These are phyloP conservation scores for Drosophila affinis DNA, from an alignment of 2,888 invertebrate species.

Conservation along the genomic window DNA sequence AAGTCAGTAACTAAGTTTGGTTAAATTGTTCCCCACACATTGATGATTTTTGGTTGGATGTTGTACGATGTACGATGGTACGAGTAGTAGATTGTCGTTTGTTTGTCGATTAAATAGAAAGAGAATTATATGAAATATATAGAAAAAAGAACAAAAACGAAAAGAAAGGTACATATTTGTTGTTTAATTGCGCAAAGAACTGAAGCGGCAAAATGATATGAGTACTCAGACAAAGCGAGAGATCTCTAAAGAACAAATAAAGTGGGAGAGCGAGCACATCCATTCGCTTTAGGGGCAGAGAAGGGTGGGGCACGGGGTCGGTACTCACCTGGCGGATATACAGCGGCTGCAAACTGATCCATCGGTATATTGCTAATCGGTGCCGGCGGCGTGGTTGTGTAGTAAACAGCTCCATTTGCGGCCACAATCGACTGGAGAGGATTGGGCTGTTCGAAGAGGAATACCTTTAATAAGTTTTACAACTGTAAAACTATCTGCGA, in stretches of 20 bases:
- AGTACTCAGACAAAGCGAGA: background rate
- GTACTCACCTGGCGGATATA: constrained; percentile 84
- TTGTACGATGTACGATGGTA: constrained; percentile 2
- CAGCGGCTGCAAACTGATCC: constrained; percentile 84
- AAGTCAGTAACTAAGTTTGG: constrained; percentile 80
- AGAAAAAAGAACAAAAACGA: constrained; percentile 16
- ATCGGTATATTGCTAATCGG: constrained; percentile 84
- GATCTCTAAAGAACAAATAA: too few species aligned
- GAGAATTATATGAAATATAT: constrained; percentile 30
- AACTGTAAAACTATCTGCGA: background rate
- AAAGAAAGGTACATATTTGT: background rate
- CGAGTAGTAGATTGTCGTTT: constrained; percentile 19
- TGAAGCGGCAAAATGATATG: background rate
- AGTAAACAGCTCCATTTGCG: constrained; percentile 84
- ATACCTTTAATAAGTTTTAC: background rate
- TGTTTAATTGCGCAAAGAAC: constrained; percentile 5
- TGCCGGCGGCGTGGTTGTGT: constrained; percentile 84
- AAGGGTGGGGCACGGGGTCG: background rate
- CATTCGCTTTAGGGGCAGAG: background rate
- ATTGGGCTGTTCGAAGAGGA: constrained; percentile 45
- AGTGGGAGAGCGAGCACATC: too few species aligned
- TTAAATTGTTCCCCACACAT: constrained; percentile 64
- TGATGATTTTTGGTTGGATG: constrained; percentile 33
- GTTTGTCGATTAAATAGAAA: constrained; percentile 43
- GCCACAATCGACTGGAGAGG: constrained; percentile 83